phyloP scores from a whole-genome alignment of 2,888 invertebrate genomes.

The Pyrrhosoma nymphula region DNA sequence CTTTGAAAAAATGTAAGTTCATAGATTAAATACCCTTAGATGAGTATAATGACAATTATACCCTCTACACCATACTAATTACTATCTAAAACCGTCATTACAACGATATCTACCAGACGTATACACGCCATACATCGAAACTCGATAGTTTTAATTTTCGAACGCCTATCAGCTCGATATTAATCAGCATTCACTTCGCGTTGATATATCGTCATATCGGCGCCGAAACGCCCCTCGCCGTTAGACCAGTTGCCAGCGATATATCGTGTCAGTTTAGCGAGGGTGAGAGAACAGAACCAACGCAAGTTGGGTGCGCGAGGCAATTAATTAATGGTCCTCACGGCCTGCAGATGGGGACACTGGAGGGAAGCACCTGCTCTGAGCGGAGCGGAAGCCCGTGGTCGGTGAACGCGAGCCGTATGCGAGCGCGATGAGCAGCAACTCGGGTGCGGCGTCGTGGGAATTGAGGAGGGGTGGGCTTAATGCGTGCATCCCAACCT shows the following conservation, averaged over 20 bases:
- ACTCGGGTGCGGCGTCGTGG: too few relatives aligned
- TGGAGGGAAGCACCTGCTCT: neutral
- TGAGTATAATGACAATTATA: too few relatives aligned
- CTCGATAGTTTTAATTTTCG: too few relatives aligned
- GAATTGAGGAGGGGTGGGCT: neutral
- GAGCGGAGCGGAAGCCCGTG: neutral
- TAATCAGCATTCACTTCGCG: too few relatives aligned
- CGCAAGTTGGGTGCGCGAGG: neutral
- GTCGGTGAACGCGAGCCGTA: neutral
- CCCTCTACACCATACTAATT: too few relatives aligned
- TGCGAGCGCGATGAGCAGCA: neutral
- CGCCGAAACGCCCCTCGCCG: neutral
- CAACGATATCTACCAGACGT: too few relatives aligned
- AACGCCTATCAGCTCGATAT: too few relatives aligned
- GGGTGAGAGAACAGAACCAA: neutral
- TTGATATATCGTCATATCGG: too few relatives aligned
- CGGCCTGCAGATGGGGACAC: constrained; percentile 7
- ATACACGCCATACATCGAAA: too few relatives aligned
- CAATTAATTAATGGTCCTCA: neutral
- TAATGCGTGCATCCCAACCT: neutral
- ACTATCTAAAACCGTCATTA: too few relatives aligned
- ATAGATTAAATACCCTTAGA: too few relatives aligned
- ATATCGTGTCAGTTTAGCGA: neutral
- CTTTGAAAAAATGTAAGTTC: too few relatives aligned
- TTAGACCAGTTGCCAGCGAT: neutral